Percentiles rank a stretch among this genome's conserved stretches.
phyloP scores from a whole-genome alignment of 1,140 invertebrate species.

The Olivierus martensii region DNA sequence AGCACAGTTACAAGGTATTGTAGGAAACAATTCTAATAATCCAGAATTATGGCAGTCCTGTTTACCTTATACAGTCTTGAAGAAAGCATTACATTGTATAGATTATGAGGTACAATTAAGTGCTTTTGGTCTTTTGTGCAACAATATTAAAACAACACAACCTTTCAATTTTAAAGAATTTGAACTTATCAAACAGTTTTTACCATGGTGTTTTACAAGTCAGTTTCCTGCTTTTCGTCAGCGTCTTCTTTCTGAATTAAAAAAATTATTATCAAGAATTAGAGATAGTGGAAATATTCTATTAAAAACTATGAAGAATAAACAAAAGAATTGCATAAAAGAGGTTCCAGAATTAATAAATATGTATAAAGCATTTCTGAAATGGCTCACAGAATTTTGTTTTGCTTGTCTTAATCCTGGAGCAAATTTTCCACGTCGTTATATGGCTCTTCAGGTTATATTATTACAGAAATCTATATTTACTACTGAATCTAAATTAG shows the following conservation, averaged over 20 bases:
- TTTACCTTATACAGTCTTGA: slow-evolving; percentile 27
- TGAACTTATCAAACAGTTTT: slow-evolving; percentile 46
- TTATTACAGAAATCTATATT: slow-evolving; percentile 16
- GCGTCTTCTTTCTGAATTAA: slow-evolving; percentile 30
- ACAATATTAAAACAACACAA: slow-evolving; percentile 59
- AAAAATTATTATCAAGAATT: slow-evolving; percentile 32
- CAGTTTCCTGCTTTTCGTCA: slow-evolving; percentile 45
- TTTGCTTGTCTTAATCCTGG: slow-evolving; percentile 44
- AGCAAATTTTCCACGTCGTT: slow-evolving; percentile 52
- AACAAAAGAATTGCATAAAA: neutral
- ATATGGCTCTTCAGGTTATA: slow-evolving; percentile 44
- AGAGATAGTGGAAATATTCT: slow-evolving; percentile 26
- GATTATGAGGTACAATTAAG: slow-evolving; percentile 36
- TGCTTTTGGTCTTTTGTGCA: slow-evolving; percentile 51
- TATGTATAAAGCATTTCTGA: slow-evolving; percentile 31
- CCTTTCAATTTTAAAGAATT: slow-evolving; percentile 45
- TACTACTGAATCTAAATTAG: neutral
- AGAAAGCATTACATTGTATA: slow-evolving; percentile 27
- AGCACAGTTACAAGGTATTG: neutral
- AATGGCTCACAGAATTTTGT: slow-evolving; percentile 37
- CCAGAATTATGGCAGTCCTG: slow-evolving; percentile 27
- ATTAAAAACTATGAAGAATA: slow-evolving; percentile 6
- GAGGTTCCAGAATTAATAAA: slow-evolving; percentile 14
- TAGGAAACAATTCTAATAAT: neutral
- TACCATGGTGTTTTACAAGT: slow-evolving; percentile 53